Base-by-base conservation (phyloP, 1,140 invertebrate species). In the Megalonaias nervosa region DNA sequence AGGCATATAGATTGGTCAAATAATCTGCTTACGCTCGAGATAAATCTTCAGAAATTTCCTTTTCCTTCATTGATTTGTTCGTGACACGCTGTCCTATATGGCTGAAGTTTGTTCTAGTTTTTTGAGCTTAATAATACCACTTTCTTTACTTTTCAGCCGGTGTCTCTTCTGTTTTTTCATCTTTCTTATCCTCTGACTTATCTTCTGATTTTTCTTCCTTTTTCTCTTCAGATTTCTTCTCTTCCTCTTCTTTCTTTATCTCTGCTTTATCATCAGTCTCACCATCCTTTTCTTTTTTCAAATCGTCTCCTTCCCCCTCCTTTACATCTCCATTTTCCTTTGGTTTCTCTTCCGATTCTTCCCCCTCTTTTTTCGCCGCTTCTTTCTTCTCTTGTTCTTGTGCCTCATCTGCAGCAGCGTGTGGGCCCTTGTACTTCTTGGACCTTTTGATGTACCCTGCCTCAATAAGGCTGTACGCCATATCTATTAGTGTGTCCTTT, bases 391-490 rank as follows among this genome's bases (percentile, higher is more conserved):
- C 68, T 58, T 38, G 64, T 5, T 71, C 79, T 64, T 60, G 73
- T 62, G 71, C 65, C 19, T 60, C 73, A 72, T 76, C 55, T 75
- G 73, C 21, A 0, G 60, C 19, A 31, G 60, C 80, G 13, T 82
- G 77, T 9, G 80, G 83, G 60, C 84, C 84, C 69, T 84, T 87
- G 80, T 89, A 91, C 79, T 91, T 91, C 82, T 91, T 92, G 13
- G 89, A 84, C 77, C 91, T 92, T 75, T 91, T 91, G 3, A 92
- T 86, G 11, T 92, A 82, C 58, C 91, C 92, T 31, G 84, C 79
- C 65, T 92, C 92, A 64, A 93, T 92, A 68, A 93, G 79, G 74
- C 90, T 90, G 78, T 92, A 90, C 12, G 90, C 91, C 88, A 92
- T 92, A 66, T 93, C 92, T 57, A 92, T 83, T 11, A 92, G 74